Conservation (phyloP, 2,888 invertebrate species). For the Octonoba sinensis region DNA sequence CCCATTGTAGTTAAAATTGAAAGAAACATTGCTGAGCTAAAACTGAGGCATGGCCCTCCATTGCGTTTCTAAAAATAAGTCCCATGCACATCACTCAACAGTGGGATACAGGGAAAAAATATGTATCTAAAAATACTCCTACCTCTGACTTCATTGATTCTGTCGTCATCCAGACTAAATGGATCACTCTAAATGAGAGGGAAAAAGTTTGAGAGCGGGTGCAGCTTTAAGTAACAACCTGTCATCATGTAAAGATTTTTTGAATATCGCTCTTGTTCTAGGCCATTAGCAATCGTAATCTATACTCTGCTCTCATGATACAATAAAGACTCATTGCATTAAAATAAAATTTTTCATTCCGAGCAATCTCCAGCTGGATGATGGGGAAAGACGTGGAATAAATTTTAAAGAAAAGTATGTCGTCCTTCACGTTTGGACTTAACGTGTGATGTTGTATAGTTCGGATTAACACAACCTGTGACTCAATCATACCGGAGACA, state of each 20-base stretch:
- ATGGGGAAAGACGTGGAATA: too few relatives aligned
- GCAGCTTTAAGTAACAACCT: constrained; percentile 2
- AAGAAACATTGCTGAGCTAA: constrained; percentile 18
- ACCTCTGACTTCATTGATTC: constrained; percentile 46
- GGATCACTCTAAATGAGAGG: constrained; percentile 17
- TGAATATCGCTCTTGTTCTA: too few relatives aligned
- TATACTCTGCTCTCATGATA: too few relatives aligned
- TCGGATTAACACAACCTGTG: too few relatives aligned
- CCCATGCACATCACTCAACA: constrained; percentile 53
- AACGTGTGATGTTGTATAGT: too few relatives aligned
- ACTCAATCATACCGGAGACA: too few relatives aligned
- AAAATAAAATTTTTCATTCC: too few relatives aligned
- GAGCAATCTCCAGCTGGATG: too few relatives aligned
- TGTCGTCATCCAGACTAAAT: constrained; percentile 39
- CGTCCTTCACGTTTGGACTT: too few relatives aligned
- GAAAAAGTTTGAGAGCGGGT: neutral
- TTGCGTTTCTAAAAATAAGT: constrained; percentile 57
- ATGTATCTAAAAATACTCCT: constrained; percentile 58
- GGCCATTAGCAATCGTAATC: too few relatives aligned
- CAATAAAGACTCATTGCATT: too few relatives aligned
- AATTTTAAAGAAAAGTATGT: too few relatives aligned
- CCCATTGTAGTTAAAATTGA: constrained; percentile 27
- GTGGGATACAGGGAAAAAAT: constrained; percentile 44
- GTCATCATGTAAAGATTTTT: neutral
- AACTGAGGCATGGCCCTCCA: constrained; percentile 9